Percentiles rank a stretch among this genome's conserved stretches.
These are phyloP conservation scores for Xanthorhoe designata DNA, from an alignment of 2,888 invertebrate species.

Conservation along the genomic window DNA sequence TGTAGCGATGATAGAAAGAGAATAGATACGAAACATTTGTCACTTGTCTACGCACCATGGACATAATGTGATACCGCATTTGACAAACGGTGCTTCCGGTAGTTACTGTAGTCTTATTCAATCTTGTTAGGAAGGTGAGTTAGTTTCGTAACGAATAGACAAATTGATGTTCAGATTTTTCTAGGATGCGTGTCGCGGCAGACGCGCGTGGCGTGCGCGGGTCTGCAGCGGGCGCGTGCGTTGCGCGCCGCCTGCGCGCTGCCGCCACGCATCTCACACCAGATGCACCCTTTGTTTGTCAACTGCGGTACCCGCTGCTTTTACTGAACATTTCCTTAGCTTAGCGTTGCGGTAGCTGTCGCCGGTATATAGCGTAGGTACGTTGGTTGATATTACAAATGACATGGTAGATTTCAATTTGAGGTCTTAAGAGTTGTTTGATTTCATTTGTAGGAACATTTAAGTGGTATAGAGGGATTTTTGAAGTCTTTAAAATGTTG, in stretches of 20 bases:
- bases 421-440: too few relatives aligned
- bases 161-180: too few relatives aligned
- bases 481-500: too few relatives aligned
- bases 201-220: conserved; percentile 52
- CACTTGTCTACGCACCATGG: too few relatives aligned
- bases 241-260: conserved; percentile 44
- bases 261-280: conserved; percentile 36
- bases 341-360: background rate
- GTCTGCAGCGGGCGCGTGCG: conserved; percentile 52
- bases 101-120: background rate
- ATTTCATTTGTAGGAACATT: too few relatives aligned
- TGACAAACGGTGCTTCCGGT: conserved; percentile 40
- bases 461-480: too few relatives aligned
- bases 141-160: too few relatives aligned
- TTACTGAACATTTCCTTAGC: background rate
- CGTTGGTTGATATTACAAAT: too few relatives aligned
- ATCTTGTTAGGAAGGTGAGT: background rate
- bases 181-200: conserved; percentile 39
- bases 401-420: too few relatives aligned
- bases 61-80: conserved; percentile 47
- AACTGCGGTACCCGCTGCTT: conserved; percentile 38
- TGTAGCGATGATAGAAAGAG: too few relatives aligned
- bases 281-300: conserved; percentile 52
- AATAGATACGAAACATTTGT: too few relatives aligned
- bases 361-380: background rate